phyloP scores from a whole-genome alignment of 1,140 invertebrate genomes.

The Diachasmimorpha longicaudata region DNA sequence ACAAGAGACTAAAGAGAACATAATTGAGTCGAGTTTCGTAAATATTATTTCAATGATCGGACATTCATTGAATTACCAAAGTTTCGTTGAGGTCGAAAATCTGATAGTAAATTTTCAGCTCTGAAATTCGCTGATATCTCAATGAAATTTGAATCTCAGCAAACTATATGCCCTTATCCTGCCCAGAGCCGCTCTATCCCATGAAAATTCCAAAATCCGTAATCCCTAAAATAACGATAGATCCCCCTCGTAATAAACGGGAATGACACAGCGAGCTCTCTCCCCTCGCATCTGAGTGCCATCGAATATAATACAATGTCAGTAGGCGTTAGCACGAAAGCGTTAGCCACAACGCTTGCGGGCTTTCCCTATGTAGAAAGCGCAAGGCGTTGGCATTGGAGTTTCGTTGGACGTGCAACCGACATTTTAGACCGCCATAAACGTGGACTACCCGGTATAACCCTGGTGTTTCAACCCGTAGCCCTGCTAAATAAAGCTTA shows the following conservation, averaged over 20 bases:
- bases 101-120: too few species aligned
- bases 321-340: constrained; percentile 19
- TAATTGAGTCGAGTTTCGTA: too few species aligned
- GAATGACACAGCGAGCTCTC: neutral
- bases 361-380: neutral
- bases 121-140: too few species aligned
- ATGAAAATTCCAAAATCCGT: too few species aligned
- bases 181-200: too few species aligned
- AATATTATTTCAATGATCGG: too few species aligned
- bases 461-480: constrained; percentile 11
- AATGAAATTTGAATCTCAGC: too few species aligned
- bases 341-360: constrained; percentile 22
- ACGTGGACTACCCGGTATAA: constrained; percentile 25
- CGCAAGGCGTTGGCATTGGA: constrained; percentile 10
- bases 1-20: too few species aligned
- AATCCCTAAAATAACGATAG: neutral
- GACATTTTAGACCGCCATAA: constrained; percentile 36
- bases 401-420: constrained; percentile 21
- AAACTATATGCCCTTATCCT: too few species aligned
- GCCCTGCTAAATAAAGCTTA: constrained; percentile 39
- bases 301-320: constrained; percentile 2
- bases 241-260: neutral
- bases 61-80: too few species aligned
- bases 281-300: neutral
- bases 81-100: too few species aligned